Evolutionary conservation across 2,888 invertebrate genomes (phyloP).

Genomic region (Calliopum simillimum): DNA sequence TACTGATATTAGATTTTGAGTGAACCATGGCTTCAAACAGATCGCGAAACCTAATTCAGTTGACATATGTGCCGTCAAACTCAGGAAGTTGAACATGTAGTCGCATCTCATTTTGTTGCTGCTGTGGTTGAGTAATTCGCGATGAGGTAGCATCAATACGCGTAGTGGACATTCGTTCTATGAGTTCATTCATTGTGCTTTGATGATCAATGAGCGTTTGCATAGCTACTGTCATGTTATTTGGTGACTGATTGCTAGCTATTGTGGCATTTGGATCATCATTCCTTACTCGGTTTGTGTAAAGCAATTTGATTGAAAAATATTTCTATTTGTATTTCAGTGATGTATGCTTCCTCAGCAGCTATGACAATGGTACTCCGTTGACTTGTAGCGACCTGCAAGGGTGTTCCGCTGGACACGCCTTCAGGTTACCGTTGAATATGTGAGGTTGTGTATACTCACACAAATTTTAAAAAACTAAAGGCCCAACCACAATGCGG

Average conservation of each 20-base stretch:
- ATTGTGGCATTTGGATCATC: not conserved
- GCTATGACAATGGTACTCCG: too few relatives aligned
- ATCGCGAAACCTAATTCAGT: conserved; percentile 40
- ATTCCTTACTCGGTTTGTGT: not conserved
- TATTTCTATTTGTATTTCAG: not conserved
- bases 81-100: conserved; percentile 41
- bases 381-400: too few relatives aligned
- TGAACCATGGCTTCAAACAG: conserved; percentile 39
- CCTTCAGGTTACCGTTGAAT: too few relatives aligned
- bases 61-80: conserved; percentile 30
- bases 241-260: not conserved
- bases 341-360: not conserved
- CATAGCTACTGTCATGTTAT: not conserved
- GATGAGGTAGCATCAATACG: not conserved
- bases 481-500: too few relatives aligned
- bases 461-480: too few relatives aligned
- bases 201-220: not conserved
- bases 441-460: too few relatives aligned
- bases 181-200: not conserved
- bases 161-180: not conserved
- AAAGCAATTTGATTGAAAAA: not conserved
- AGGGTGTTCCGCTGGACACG: too few relatives aligned
- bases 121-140: not conserved
- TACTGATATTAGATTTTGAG: conserved; percentile 30
- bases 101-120: conserved; percentile 25